Conservation (phyloP, 2,888 invertebrate species). For the Ethmia dodecea region DNA sequence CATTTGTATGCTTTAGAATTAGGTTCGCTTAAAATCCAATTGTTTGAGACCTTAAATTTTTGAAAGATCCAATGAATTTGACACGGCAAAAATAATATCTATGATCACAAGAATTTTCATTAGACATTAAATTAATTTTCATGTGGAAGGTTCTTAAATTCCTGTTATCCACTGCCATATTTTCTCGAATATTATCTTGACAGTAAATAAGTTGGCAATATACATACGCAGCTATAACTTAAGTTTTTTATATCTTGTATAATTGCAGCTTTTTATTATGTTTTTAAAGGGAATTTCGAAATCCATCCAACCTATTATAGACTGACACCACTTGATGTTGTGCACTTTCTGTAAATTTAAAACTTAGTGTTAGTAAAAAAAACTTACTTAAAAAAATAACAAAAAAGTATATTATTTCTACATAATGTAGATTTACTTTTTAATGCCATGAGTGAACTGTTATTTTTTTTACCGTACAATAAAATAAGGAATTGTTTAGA, state of each 20-base stretch:
- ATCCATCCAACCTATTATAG: conserved; percentile 75
- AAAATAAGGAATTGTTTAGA: conserved; percentile 58
- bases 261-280: conserved; percentile 32
- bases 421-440: conserved; percentile 34
- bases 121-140: too few relatives aligned
- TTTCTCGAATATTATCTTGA: conserved; percentile 3
- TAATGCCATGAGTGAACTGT: conserved; percentile 44
- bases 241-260: conserved; percentile 1
- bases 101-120: too few relatives aligned
- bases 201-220: not conserved
- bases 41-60: too few relatives aligned
- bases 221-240: conserved; percentile 13
- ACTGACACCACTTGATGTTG: conserved; percentile 74
- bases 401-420: conserved; percentile 33
- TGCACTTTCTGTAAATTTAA: conserved; percentile 69
- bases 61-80: too few relatives aligned
- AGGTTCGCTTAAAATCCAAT: conserved; percentile 28
- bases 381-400: conserved; percentile 41
- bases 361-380: conserved; percentile 49
- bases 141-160: too few relatives aligned
- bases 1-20: conserved; percentile 45
- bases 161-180: conserved; percentile 36
- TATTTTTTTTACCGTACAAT: conserved; percentile 22
- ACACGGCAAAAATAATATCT: too few relatives aligned
- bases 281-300: conserved; percentile 33